Conservation (phyloP, 2,797 vertebrate species). For the Malurus splendens region DNA sequence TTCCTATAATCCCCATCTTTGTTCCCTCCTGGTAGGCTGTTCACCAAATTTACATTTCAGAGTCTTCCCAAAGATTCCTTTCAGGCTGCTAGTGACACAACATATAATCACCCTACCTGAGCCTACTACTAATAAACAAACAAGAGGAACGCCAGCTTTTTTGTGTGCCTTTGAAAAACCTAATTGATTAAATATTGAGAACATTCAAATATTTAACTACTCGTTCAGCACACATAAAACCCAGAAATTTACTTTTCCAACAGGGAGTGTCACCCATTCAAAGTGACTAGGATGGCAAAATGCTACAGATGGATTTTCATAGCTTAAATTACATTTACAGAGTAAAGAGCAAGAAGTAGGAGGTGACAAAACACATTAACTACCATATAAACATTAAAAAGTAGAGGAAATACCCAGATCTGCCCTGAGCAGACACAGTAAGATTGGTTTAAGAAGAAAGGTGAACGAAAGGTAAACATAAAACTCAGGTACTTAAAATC, state of each 20-base stretch:
- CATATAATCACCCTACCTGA: slow-evolving; percentile 13
- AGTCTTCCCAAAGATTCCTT: slow-evolving; percentile 38
- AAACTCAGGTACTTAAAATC: not conserved
- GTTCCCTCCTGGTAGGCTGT: not conserved
- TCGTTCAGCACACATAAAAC: not conserved
- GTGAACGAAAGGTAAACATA: not conserved
- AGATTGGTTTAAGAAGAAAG: not conserved
- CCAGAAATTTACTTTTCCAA: not conserved
- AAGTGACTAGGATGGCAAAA: not conserved
- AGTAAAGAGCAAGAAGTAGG: not conserved
- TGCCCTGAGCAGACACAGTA: not conserved
- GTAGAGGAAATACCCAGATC: not conserved
- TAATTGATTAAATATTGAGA: slow-evolving; percentile 36
- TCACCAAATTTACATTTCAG: slow-evolving; percentile 38
- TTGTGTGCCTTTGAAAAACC: not conserved
- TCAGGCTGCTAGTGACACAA: not conserved
- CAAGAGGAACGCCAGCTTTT: not conserved
- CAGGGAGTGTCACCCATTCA: not conserved
- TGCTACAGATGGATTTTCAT: not conserved
- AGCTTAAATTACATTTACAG: not conserved
- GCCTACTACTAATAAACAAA: slow-evolving; percentile 29
- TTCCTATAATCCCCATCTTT: slow-evolving; percentile 51
- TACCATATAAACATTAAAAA: not conserved
- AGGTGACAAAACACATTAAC: not conserved
- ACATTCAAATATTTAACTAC: slow-evolving; percentile 27